A percentile compares a stretch with the other conserved stretches of the same genome.
These are phyloP conservation scores for Dinocampus coccinellae DNA, from an alignment of 2,888 invertebrate genomes.

Conservation along the genomic window DNA sequence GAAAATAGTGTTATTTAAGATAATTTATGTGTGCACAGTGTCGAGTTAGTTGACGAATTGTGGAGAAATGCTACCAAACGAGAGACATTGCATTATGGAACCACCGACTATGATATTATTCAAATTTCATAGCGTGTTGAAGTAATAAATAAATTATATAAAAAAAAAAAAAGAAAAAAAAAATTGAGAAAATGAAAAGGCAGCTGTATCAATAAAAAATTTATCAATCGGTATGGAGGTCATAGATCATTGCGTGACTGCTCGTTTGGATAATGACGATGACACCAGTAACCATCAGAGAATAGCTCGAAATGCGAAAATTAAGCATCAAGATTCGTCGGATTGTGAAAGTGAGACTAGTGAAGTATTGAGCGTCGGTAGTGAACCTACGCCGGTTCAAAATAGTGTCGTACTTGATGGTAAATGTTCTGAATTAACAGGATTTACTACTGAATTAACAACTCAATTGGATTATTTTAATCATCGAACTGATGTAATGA, in stretches of 20 bases:
- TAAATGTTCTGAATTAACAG: conserved; percentile 36
- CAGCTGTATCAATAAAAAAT: conserved; percentile 15
- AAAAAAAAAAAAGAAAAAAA: conserved; percentile 4
- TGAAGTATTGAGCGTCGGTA: conserved; percentile 85
- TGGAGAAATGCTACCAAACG: background rate
- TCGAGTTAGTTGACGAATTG: background rate
- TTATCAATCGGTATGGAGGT: conserved; percentile 42
- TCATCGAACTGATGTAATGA: conserved; percentile 21
- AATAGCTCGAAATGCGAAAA: conserved; percentile 41
- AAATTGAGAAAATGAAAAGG: conserved; percentile 10
- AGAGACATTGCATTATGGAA: background rate
- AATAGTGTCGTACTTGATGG: conserved; percentile 44
- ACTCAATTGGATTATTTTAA: conserved; percentile 16
- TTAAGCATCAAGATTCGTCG: conserved; percentile 49
- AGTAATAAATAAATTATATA: background rate
- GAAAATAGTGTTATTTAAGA: background rate
- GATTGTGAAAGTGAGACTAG: conserved; percentile 74
- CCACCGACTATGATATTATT: background rate
- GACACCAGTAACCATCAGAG: conserved; percentile 43
- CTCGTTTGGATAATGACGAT: conserved; percentile 47
- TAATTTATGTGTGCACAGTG: background rate
- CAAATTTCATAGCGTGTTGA: background rate
- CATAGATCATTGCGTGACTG: conserved; percentile 42
- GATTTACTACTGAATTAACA: conserved; percentile 21
- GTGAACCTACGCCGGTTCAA: conserved; percentile 73